These are phyloP conservation scores for Pedetes capensis DNA, from an alignment of 2,113 vertebrate species.

Conservation along the genomic window DNA sequence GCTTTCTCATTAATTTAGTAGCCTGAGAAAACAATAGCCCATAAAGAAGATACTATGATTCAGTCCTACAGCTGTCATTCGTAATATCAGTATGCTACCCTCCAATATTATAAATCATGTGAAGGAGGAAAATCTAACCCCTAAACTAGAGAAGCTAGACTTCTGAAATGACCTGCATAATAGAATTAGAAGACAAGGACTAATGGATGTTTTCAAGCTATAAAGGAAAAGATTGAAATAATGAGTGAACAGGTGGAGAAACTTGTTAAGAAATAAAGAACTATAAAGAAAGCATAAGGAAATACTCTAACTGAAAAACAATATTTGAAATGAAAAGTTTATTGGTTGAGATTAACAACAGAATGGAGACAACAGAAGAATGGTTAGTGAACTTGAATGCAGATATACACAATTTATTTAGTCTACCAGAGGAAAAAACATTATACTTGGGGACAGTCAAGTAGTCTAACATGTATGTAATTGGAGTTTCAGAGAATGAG, in stretches of 20 bases:
- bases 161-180: not conserved
- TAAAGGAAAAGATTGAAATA: not conserved
- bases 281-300: not conserved
- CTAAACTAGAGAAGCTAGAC: not conserved
- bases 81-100: not conserved
- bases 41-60: not conserved
- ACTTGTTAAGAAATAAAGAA: not conserved
- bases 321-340: not conserved
- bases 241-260: not conserved
- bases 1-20: constrained; percentile 15
- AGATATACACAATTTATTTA: not conserved
- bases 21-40: not conserved
- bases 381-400: not conserved
- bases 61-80: not conserved
- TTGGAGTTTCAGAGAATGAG: not conserved
- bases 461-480: not conserved
- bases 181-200: not conserved
- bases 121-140: not conserved
- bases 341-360: not conserved
- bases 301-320: not conserved
- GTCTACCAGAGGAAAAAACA: not conserved
- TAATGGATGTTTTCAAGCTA: not conserved
- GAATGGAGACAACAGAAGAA: not conserved
- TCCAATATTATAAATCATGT: not conserved
- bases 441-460: not conserved